Evolutionary conservation across 2,888 invertebrate genomes (phyloP).

Genomic region (Pomacea canaliculata): DNA sequence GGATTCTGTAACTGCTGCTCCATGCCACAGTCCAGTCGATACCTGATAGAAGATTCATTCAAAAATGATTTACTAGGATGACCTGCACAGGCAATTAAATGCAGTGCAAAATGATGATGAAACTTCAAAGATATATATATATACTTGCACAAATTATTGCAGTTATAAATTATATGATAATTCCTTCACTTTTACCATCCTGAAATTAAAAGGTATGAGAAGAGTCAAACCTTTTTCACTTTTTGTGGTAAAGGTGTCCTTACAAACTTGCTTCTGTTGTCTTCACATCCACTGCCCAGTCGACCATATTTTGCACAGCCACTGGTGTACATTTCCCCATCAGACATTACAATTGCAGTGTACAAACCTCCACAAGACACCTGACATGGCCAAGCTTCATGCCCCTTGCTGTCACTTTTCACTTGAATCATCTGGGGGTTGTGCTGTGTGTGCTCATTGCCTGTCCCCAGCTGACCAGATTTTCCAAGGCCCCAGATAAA

Average conservation of each 20-base stretch:
- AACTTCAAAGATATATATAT: not conserved
- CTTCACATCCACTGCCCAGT: slow-evolving; percentile 14
- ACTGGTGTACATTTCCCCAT: slow-evolving; percentile 10
- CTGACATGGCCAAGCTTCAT: not conserved
- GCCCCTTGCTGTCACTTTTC: not conserved
- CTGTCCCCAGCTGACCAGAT: slow-evolving; percentile 49
- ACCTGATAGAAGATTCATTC: slow-evolving; percentile 35
- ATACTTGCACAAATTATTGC: not conserved
- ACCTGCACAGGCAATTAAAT: too few relatives aligned
- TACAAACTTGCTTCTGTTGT: not conserved
- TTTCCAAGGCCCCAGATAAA: slow-evolving; percentile 48
- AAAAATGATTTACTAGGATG: too few relatives aligned
- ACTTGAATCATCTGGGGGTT: slow-evolving; percentile 16
- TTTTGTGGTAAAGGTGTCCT: not conserved
- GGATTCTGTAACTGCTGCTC: slow-evolving; percentile 42
- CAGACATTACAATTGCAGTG: slow-evolving; percentile 5
- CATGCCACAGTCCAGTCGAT: slow-evolving; percentile 57
- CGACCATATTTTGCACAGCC: slow-evolving; percentile 26
- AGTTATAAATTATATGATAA: not conserved
- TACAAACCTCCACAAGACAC: not conserved
- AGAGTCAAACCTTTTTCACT: not conserved
- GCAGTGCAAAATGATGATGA: not conserved
- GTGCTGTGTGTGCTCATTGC: slow-evolving; percentile 34
- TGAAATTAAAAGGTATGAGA: not conserved
- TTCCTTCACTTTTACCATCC: too few relatives aligned